Base-by-base conservation (phyloP, 2,888 invertebrate species). In the Catocala fraxini region DNA sequence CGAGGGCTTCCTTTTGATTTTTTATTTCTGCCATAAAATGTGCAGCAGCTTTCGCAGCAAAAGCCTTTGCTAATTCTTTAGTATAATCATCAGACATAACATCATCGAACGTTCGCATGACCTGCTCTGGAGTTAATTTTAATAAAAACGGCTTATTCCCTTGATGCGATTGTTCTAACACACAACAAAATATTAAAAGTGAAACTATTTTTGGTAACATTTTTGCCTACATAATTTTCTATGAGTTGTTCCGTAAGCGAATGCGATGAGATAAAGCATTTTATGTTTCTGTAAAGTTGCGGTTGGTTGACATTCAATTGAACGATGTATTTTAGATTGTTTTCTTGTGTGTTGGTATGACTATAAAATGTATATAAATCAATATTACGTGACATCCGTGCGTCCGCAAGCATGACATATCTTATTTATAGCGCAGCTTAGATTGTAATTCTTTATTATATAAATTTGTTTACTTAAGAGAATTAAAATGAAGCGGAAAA, bases 1-100 rank as follows among this genome's bases (percentile, higher is more conserved):
- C 15, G 1, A 68, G 33, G 9, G 41, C 33, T 0, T 65, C 59
- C 10, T 80, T 68, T 34, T 79, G 80, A 25, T 71, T 76, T 51
- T 71, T 78, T 39, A 87, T 77, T 70, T 81, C 81, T 4, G 70
- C 63, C n/a, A 87, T 64, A 15, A 86, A 81, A 60, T 80, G 75
- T 34, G 80, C 59, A 0, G 86, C 84, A 0, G 86, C 83, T 53
- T 81, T 83, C 6, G 73, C 56, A 0, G 85, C 85, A 39, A 88
- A 84, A 0, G 83, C 73, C 47, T 82, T 79, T 0, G 85, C 86
- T 13, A 88, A 59, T 12, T 70, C 57, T 51, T 75, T 73, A 0
- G 87, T 68, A 59, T 85, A 85, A 9, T 82, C 77, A 3, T 84
- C 77, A 0, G 81, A 77, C 0, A 85, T 65, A 0, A 86, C 68